Base-by-base conservation (phyloP, 1,140 invertebrate genomes). In the Thrips palmi region DNA sequence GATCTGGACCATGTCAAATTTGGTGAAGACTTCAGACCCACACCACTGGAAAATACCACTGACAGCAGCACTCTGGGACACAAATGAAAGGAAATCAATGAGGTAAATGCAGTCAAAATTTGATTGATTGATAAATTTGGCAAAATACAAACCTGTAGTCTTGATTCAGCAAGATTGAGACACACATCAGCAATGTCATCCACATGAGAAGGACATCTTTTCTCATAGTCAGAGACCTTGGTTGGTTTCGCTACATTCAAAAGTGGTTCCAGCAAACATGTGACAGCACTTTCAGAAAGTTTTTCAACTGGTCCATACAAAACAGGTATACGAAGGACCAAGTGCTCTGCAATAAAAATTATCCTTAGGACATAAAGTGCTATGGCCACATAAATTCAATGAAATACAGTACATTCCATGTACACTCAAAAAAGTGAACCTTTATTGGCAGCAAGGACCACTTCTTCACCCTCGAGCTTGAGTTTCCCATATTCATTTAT, bases 401-500 rank as follows among this genome's bases (percentile, higher is more conserved):
- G 7, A 37, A 10, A 10, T 42, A 37, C 29, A 1, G 2, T 18
- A 33, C 10, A 8, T 8, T 10, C 7, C 4, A 15, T 27, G 39
- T 12, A 14, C 4, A 7, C n/a, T 36, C 7, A 36, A 36, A 36
- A 36, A 36, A 33, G n/a, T 8, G 7, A n/a, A 62, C 62, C 54
- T 50, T 45, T 32, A 45, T 48, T 52, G 20, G 44, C 45, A 14
- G 39, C 39, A 2, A 54, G 32, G 8, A 54, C 50, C 3, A 53
- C 52, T 41, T 55, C 49, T 52, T 71, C 68, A 21, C 64, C 65
- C 18, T 59, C 54, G 6, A 58, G 41, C 50, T 71, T 71, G 28
- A 59, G 60, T 23, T 51, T 43, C 7, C 68, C 68, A 53, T 71
- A 71, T 33, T 56, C 55, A 45, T 69, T 70, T 1, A 70, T 41